A percentile compares a stretch with the other conserved stretches of the same genome.
These are phyloP conservation scores for Sebastes dallii DNA, from an alignment of 2,797 vertebrate species.

Conservation along the genomic window DNA sequence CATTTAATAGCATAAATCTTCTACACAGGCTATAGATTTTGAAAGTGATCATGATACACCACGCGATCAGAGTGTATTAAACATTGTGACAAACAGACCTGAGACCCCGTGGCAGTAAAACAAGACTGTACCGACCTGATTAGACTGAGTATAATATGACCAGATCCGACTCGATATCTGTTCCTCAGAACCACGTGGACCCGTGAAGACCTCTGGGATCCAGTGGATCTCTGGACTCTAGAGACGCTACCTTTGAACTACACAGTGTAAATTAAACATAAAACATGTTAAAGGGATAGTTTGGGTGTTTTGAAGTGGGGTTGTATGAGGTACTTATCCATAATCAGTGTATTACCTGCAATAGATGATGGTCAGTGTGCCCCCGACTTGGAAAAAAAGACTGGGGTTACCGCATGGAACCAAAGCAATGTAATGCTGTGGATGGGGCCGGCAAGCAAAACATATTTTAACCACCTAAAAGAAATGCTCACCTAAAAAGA, in stretches of 20 bases:
- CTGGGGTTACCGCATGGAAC: too few relatives aligned
- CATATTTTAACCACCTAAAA: too few relatives aligned
- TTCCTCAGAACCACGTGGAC: background rate
- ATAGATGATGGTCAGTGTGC: too few relatives aligned
- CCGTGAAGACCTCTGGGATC: background rate
- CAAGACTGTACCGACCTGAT: background rate
- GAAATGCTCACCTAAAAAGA: too few relatives aligned
- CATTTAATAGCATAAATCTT: background rate
- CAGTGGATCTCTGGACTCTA: background rate
- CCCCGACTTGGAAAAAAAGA: too few relatives aligned
- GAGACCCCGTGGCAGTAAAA: background rate
- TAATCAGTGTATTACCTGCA: too few relatives aligned
- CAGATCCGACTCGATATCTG: rapidly evolving
- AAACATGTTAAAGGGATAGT: background rate
- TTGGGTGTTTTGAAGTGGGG: too few relatives aligned
- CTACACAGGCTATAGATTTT: background rate
- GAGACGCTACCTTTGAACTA: background rate
- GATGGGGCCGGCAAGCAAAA: too few relatives aligned
- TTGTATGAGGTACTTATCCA: too few relatives aligned
- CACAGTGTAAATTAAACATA: background rate
- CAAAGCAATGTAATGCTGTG: too few relatives aligned
- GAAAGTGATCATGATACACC: background rate
- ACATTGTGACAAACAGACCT: background rate
- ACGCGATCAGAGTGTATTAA: background rate
- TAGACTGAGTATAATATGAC: background rate